Percentiles rank a stretch among this genome's conserved stretches.
Evolutionary conservation across 2,113 vertebrate species (phyloP).

Genomic region (Spea multiplicata): DNA sequence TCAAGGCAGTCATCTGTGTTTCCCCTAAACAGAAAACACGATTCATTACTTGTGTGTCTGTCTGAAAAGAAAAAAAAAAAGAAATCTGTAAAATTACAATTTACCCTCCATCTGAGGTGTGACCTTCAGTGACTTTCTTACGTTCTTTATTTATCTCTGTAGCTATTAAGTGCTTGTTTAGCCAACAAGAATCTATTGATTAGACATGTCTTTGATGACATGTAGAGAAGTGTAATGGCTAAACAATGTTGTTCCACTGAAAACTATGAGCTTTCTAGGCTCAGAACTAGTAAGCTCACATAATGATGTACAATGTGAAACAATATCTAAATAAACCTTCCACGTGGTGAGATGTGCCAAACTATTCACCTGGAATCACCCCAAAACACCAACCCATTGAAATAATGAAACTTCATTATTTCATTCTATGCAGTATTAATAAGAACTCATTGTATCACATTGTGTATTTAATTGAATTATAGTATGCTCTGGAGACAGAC

Average conservation of each 20-base stretch:
- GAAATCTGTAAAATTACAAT: slow-evolving; percentile 6
- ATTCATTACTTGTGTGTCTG: slow-evolving; percentile 3
- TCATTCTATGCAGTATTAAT: too few relatives aligned
- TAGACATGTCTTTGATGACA: slow-evolving; percentile 28
- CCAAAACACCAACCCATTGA: not conserved
- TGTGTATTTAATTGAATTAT: not conserved
- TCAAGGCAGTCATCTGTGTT: not conserved
- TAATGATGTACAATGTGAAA: not conserved
- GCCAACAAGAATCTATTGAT: slow-evolving; percentile 27
- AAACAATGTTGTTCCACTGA: slow-evolving; percentile 12
- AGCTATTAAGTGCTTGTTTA: slow-evolving; percentile 33
- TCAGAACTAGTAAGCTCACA: not conserved
- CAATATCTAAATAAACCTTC: not conserved
- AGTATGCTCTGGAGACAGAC: not conserved
- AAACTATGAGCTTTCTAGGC: not conserved
- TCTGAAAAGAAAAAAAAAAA: not conserved
- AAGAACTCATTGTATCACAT: not conserved
- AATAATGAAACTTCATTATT: not conserved
- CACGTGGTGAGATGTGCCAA: not conserved
- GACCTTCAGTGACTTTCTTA: slow-evolving; percentile 28
- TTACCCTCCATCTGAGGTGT: slow-evolving; percentile 20
- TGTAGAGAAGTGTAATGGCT: slow-evolving; percentile 3
- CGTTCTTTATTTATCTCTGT: slow-evolving; percentile 29
- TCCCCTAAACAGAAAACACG: not conserved
- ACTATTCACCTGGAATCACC: not conserved